phyloP scores from a whole-genome alignment of 2,888 invertebrate species.

The Plagodis dolabraria region DNA sequence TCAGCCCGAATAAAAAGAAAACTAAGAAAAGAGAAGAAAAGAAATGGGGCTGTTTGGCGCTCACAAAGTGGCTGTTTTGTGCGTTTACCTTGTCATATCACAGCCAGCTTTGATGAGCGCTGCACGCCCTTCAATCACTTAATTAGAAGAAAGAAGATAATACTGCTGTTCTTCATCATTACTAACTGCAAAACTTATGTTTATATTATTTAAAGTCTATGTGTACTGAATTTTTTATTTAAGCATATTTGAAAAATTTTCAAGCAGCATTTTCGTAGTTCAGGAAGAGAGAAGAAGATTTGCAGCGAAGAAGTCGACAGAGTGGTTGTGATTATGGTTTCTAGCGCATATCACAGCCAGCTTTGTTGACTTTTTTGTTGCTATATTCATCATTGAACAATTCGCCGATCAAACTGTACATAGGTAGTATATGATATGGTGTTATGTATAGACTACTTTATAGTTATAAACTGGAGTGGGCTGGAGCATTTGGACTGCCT shows the following conservation, averaged over 20 bases:
- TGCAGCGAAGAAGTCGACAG: slow-evolving; percentile 84
- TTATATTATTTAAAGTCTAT: no score
- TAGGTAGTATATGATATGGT: not conserved
- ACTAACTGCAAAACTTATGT: no score
- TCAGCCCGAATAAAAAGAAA: not conserved
- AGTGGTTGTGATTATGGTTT: slow-evolving; percentile 93
- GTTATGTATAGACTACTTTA: no score
- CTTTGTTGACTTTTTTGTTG: slow-evolving; percentile 74
- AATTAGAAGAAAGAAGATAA: slow-evolving; percentile 7
- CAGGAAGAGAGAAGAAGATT: slow-evolving; percentile 1
- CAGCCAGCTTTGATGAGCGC: slow-evolving; percentile 99
- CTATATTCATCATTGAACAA: slow-evolving; percentile 9
- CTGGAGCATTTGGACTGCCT: no score
- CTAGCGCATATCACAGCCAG: slow-evolving; percentile 97
- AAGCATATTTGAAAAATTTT: no score
- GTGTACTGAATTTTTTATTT: no score
- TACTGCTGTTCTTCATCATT: no score
- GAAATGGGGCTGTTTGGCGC: slow-evolving; percentile 73
- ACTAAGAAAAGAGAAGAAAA: not conserved
- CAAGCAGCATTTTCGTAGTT: no score
- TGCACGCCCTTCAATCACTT: slow-evolving; percentile 35
- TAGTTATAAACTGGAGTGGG: no score
- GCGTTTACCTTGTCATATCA: slow-evolving; percentile 91
- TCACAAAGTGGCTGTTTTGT: slow-evolving; percentile 97
- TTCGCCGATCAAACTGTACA: not conserved